phyloP scores from a whole-genome alignment of 92 coral and sea anemone genomes.

The Plumapathes pennacea region DNA sequence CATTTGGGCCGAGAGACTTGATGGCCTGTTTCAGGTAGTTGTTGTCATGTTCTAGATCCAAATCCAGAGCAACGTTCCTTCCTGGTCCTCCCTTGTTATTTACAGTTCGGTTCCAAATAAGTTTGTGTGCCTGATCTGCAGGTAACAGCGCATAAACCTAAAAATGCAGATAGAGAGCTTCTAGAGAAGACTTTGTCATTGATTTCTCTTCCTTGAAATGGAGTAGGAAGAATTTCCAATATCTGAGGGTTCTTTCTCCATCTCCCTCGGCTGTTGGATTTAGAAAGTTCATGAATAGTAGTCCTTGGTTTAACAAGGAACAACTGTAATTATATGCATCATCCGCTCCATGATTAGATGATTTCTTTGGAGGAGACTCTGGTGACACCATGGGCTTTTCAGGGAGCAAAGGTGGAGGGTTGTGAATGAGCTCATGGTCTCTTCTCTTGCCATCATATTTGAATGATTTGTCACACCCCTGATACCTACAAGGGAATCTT shows the following conservation, averaged over 20 bases:
- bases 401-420: conserved; percentile 34
- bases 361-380: conserved; percentile 19
- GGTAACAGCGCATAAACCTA: conserved; percentile 47
- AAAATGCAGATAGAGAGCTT: conserved; percentile 57
- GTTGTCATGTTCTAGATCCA: conserved; percentile 56
- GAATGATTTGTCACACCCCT: conserved; percentile 58
- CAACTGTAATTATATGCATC: conserved; percentile 52
- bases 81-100: conserved; percentile 61
- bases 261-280: conserved; percentile 65
- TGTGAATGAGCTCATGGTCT: conserved; percentile 55
- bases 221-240: conserved; percentile 63
- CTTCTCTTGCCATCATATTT: conserved; percentile 55
- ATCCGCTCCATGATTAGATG: conserved; percentile 22
- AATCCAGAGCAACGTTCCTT: conserved; percentile 53
- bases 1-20: conserved; percentile 49
- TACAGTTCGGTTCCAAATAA: conserved; percentile 45
- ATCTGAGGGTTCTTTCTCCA: conserved; percentile 55
- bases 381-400: conserved; percentile 24
- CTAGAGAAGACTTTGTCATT: conserved; percentile 61
- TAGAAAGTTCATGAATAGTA: conserved; percentile 51
- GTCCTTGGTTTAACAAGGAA: conserved; percentile 44
- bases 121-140: conserved; percentile 50
- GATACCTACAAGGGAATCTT: conserved; percentile 55
- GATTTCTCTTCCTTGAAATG: conserved; percentile 50
- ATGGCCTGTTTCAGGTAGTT: conserved; percentile 30